phyloP scores from a whole-genome alignment of 2,888 invertebrate species.

The Microplitis manilae region DNA sequence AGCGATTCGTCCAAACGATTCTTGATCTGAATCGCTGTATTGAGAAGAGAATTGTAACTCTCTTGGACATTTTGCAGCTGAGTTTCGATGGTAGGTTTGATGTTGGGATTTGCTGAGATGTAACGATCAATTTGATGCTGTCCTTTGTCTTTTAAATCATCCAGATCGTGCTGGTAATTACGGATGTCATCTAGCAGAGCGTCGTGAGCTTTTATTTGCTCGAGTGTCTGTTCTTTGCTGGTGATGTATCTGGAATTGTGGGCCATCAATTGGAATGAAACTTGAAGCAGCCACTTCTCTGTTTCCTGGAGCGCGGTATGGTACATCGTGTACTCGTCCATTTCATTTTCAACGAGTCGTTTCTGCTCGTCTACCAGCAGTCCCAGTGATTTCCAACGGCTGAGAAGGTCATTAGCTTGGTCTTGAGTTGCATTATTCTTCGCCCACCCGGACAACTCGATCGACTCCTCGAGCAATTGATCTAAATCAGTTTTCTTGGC shows the following conservation, averaged over 20 bases:
- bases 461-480: constrained; percentile 82
- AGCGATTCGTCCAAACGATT: constrained; percentile 89
- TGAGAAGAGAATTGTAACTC: constrained; percentile 90
- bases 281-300: constrained; percentile 95
- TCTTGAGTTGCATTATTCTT: constrained; percentile 78
- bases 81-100: constrained; percentile 85
- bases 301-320: constrained; percentile 93
- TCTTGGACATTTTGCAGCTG: constrained; percentile 93
- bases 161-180: constrained; percentile 85
- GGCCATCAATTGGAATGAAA: constrained; percentile 95
- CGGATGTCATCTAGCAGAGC: constrained; percentile 83
- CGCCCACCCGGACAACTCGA: constrained; percentile 83
- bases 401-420: constrained; percentile 78
- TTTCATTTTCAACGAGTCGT: constrained; percentile 83
- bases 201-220: constrained; percentile 92
- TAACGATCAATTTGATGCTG: constrained; percentile 88
- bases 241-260: constrained; percentile 95
- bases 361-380: constrained; percentile 78
- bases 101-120: constrained; percentile 79
- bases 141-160: constrained; percentile 88
- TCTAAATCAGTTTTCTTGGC: constrained; percentile 85
- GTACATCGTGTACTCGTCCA: constrained; percentile 88
- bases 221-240: constrained; percentile 91
- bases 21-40: constrained; percentile 92
- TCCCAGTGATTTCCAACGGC: constrained; percentile 80